Evolutionary conservation across 2,888 invertebrate genomes (phyloP), one percentile per base, ranked within the genome.

Genomic region (Chrysodeixis includens): DNA sequence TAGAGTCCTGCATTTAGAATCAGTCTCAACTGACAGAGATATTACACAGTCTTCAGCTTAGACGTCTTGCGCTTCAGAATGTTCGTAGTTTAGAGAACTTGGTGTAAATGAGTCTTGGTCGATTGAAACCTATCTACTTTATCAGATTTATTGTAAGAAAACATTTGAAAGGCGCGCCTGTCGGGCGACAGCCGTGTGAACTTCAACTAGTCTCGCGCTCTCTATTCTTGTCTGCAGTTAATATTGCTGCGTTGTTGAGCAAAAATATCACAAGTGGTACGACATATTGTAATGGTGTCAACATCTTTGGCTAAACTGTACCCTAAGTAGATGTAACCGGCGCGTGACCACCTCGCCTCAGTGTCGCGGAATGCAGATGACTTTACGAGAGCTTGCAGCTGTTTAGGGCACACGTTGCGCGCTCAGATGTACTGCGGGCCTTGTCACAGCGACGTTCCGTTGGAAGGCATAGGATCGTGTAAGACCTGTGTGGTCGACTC

Each of bases 31-130:
- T 66, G 55, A 67, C 64, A 56, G 58, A 77, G 67, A 64, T 79
- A 53, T 57, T 69, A 64, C 69, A 66, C 71, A 30, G 35, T 73
- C 57, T 73, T 68, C 68, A 65, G 80, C 79, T 80, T 78, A 70
- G 72, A 75, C 57, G 67, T 64, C 66, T 80, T 54, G 51, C 62
- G 79, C 81, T 79, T 79, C 73, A 73, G 58, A 63, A 73, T 46
- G 65, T 80, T 66, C 53, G 69, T 79, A 79, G 79, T 69, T 79
- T 79, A 79, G 74, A 74, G n/a, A 69, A 79, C 69, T 64, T 80
- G 81, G 81, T 79, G 79, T 80, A 78, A 79, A 79, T 79, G 79
- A 79, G 81, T 78, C 73, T 79, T 79, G 81, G 81, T 79, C 72
- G 75, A 66, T 78, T 76, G 73, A 54, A 73, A 67, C 56, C 63